Evolutionary conservation across 2,113 vertebrate genomes (phyloP).

Genomic region (Eudyptes chrysolophus): DNA sequence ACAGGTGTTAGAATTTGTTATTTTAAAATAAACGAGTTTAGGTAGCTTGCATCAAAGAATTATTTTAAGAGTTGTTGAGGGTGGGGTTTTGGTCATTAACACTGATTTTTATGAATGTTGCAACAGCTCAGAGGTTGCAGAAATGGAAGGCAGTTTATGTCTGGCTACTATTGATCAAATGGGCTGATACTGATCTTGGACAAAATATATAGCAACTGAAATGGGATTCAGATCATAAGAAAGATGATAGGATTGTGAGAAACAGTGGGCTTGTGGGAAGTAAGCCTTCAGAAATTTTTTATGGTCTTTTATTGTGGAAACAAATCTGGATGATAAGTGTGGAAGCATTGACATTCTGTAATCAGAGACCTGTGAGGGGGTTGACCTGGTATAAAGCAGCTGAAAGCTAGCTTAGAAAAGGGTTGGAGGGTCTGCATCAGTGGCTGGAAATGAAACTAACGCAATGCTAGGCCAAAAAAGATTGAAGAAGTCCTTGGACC

Average conservation of each 20-base stretch:
- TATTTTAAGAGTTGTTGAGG: neutral
- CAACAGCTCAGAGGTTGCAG: neutral
- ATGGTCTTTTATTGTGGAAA: neutral
- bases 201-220: neutral
- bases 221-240: neutral
- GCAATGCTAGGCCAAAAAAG: neutral
- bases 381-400: neutral
- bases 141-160: neutral
- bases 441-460: neutral
- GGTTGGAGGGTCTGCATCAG: neutral
- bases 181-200: neutral
- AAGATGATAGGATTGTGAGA: neutral
- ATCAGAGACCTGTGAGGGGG: neutral
- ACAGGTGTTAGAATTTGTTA: neutral
- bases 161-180: neutral
- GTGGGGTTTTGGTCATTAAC: neutral
- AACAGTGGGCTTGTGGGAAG: neutral
- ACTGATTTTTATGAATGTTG: neutral
- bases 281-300: neutral
- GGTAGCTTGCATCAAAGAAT: neutral
- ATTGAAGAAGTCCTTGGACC: neutral
- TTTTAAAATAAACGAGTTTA: neutral
- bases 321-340: neutral
- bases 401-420: neutral
- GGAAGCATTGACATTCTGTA: neutral